Evolutionary conservation across 2,113 vertebrate species (phyloP), one percentile per base, ranked within the genome.

Genomic region (Phyllostomus discolor): DNA sequence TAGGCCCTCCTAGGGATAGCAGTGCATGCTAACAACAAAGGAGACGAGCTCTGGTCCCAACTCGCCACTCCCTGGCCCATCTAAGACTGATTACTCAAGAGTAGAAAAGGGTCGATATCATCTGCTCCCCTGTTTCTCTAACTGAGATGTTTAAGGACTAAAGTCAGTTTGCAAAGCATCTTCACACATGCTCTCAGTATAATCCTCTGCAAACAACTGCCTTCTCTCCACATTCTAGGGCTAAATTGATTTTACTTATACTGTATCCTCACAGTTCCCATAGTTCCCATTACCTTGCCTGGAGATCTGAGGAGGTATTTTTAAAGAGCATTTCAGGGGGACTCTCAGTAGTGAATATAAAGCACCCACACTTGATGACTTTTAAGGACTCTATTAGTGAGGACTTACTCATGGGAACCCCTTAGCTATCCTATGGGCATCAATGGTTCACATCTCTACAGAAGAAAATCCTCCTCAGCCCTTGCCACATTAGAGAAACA

Each of bases 91-190:
- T 69, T 73, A 91, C 19, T 95, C 15, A 54, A 43, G 8, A 57
- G 31, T 15, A 70, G 94, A 72, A 81, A 62, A 81, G 4, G n/a
- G 69, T 87, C 82, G 91, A 12, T 35, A 81, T 46, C 15, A 20
- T 11, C 31, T 62, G 24, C 50, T 93, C 41, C 41, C 57, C n/a
- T 41, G 9, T 16, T 57, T 86, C 78, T 87, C 83, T 64, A 89
- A 89, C n/a, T 31, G 50, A 88, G 73, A 95, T 88, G 38, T 96
- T 94, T 95, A 95, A 96, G 22, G 93, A 81, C 10, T 35, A 50
- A 95, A 96, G 87, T 93, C 79, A 97, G 76, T 90, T 95, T 96
- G 75, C 88, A 92, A 80, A 94, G 90, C 84, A 90, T 62, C 81
- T 72, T 78, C 66, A 31, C 46, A 43, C 62, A 11, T 2, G 52